Evolutionary conservation across 2,888 invertebrate genomes (phyloP).

Genomic region (Stegophylla sp.): DNA sequence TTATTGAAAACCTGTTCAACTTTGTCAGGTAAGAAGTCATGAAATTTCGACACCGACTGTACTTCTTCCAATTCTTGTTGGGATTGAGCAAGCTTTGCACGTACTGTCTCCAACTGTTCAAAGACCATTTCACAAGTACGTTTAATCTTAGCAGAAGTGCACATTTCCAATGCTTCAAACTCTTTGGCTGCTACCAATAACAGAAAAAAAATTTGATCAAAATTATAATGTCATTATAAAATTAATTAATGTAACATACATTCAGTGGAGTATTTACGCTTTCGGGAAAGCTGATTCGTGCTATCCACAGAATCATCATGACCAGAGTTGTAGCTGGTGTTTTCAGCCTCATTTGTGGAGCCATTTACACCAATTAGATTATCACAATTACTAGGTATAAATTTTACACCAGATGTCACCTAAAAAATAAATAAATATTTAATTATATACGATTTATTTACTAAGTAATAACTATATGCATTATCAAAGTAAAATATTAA

Average conservation of each 20-base stretch:
- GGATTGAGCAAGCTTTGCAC: constrained; percentile 51
- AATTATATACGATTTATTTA: too few relatives aligned
- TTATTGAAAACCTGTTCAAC: constrained; percentile 47
- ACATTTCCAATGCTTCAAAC: constrained; percentile 52
- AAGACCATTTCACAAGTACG: constrained; percentile 55
- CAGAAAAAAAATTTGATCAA: not conserved
- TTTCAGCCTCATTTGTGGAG: constrained; percentile 54
- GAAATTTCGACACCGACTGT: constrained; percentile 47
- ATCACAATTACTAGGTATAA: constrained; percentile 55
- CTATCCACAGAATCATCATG: constrained; percentile 56
- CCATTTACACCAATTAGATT: constrained; percentile 56
- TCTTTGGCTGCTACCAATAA: constrained; percentile 37
- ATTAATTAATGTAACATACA: constrained; percentile 17
- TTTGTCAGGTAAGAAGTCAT: constrained; percentile 33
- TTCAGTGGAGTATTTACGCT: constrained; percentile 53
- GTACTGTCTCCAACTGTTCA: constrained; percentile 50
- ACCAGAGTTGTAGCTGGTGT: constrained; percentile 47
- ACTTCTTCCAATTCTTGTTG: constrained; percentile 55
- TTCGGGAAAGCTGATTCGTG: constrained; percentile 43
- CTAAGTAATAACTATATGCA: not conserved
- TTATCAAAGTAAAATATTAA: not conserved
- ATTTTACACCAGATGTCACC: constrained; percentile 57
- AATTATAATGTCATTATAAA: not conserved
- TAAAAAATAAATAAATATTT: not conserved
- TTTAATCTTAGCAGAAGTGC: constrained; percentile 50